Percentiles rank a stretch among this genome's conserved stretches.
These are phyloP conservation scores for Gorsachius goisagi DNA, from an alignment of 2,113 vertebrate species.

Conservation along the genomic window DNA sequence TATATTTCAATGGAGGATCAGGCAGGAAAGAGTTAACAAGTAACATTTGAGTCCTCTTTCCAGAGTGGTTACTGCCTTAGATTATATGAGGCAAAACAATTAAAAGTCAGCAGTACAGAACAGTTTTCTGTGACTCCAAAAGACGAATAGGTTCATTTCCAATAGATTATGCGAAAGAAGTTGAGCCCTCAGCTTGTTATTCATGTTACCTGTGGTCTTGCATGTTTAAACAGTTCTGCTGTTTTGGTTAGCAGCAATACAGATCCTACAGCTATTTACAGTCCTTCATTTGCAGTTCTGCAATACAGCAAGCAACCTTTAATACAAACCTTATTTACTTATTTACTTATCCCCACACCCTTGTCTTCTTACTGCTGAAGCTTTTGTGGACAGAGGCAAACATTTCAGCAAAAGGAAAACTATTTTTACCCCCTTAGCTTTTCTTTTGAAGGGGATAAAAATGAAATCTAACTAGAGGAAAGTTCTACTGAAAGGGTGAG, in stretches of 20 bases:
- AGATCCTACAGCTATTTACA: not conserved
- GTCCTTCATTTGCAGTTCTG: not conserved
- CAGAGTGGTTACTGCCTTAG: not conserved
- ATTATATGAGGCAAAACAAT: not conserved
- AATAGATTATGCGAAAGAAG: not conserved
- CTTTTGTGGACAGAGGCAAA: not conserved
- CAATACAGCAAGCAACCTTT: not conserved
- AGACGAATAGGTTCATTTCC: not conserved
- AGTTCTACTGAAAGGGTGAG: constrained; percentile 25
- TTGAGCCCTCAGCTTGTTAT: not conserved
- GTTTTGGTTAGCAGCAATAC: not conserved
- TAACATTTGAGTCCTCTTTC: not conserved
- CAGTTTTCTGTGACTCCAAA: not conserved
- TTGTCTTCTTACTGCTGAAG: not conserved
- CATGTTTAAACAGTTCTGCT: not conserved
- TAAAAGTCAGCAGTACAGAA: not conserved
- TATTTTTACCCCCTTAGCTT: not conserved
- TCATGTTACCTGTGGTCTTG: not conserved
- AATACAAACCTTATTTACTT: not conserved
- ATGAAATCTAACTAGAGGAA: constrained; percentile 13
- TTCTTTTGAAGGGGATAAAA: not conserved
- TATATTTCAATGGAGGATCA: not conserved
- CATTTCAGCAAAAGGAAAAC: not conserved
- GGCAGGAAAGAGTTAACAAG: constrained; percentile 5
- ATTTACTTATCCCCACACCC: not conserved